Evolutionary conservation across 2,888 invertebrate genomes (phyloP), one percentile per base, ranked within the genome.

Genomic region (Drosophila buzzatii): DNA sequence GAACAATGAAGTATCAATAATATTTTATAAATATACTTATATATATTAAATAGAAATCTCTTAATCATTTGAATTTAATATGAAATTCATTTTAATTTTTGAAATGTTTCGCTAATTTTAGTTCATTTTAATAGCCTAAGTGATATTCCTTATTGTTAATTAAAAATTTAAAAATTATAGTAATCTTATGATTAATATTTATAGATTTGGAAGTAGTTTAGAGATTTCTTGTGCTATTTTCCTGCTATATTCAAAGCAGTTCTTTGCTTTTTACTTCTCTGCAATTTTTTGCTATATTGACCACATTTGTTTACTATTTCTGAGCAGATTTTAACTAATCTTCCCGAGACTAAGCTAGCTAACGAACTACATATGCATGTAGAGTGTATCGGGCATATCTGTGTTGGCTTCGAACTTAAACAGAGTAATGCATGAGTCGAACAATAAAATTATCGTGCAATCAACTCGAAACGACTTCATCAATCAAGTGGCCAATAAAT

Each of bases 401-500:
- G 6, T 42, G 7, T 31, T 18, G 10, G 23, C 35, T 35, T 35
- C 23, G 18, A 41, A 35, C 23, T 23, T 27, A 27, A 27, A n/a
- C n/a, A 42, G 20, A 49, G 35, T 52, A 70, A 70, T 59, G 70
- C 62, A 60, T 59, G 60, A 62, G 53, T 42, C 49, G 76, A 59
- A 68, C 84, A 76, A 72, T 76, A 70, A 85, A 83, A 70, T 80
- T 70, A 86, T 90, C 89, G 81, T 78, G 73, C 89, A 76, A 81
- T 80, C 83, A 85, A 82, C 79, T 86, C 58, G 63, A 68, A 81
- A 70, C 70, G 74, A 82, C 85, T 89, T 81, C 79, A 86, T 90
- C 85, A 87, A 89, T 89, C 82, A 86, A 89, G 62, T 56, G 63
- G 60, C 67, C 75, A 70, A 89, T 90, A 89, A 90, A 87, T 86